Conservation (phyloP, 1,140 invertebrate species). For the Drosophila kurseongensis region DNA sequence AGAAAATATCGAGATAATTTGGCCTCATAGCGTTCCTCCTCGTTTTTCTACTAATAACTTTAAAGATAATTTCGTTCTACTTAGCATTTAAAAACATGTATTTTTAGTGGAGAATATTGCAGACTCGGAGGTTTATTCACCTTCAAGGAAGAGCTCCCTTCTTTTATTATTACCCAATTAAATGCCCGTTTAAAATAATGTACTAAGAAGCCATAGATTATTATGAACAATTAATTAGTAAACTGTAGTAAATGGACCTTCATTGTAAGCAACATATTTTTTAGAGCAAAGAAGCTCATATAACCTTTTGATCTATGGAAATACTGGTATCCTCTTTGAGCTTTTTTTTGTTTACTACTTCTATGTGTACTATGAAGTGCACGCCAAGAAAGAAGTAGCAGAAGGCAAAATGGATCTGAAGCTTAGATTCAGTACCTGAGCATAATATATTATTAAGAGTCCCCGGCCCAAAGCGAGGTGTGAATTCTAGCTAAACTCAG, state of each 20-base stretch:
- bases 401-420: slow-evolving; percentile 4
- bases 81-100: background rate
- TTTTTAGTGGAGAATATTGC: background rate
- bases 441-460: slow-evolving; percentile 35
- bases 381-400: background rate
- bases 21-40: slow-evolving; percentile 9
- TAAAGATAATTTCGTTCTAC: background rate
- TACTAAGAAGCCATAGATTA: too few relatives aligned
- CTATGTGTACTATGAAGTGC: background rate
- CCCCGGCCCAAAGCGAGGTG: slow-evolving; percentile 47
- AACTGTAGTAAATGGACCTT: too few relatives aligned
- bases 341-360: background rate
- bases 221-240: too few relatives aligned
- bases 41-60: slow-evolving; percentile 2
- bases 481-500: slow-evolving; percentile 78
- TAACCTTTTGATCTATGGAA: too few relatives aligned
- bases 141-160: too few relatives aligned
- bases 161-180: too few relatives aligned
- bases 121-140: too few relatives aligned
- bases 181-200: too few relatives aligned
- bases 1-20: slow-evolving; percentile 17
- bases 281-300: too few relatives aligned
- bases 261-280: too few relatives aligned
- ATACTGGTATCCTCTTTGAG: too few relatives aligned
- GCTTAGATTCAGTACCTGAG: slow-evolving; percentile 23